A percentile compares a stretch with the other conserved stretches of the same genome.
These are phyloP conservation scores for Xestia rhomboidea DNA, from an alignment of 2,888 invertebrate species.

Conservation along the genomic window DNA sequence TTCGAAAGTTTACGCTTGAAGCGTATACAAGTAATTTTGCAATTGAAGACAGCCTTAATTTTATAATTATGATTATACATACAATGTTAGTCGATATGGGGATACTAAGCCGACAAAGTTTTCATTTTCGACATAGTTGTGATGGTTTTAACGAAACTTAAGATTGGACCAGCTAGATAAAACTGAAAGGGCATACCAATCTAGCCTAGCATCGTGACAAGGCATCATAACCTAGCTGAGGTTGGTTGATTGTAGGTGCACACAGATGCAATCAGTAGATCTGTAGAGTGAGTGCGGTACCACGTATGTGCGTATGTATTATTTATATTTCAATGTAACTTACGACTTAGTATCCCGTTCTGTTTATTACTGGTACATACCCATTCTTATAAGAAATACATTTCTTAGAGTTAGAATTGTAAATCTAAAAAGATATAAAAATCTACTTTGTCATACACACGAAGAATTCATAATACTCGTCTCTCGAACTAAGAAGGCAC, in stretches of 20 bases:
- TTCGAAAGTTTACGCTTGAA: neutral
- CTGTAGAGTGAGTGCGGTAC: neutral
- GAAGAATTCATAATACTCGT: slow-evolving; percentile 61
- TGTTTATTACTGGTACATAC: slow-evolving; percentile 16
- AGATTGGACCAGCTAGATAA: neutral
- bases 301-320: neutral
- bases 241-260: neutral
- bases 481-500: slow-evolving; percentile 72
- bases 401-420: slow-evolving; percentile 42
- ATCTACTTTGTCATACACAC: slow-evolving; percentile 69
- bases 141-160: neutral
- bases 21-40: slow-evolving; percentile 22
- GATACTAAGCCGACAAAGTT: slow-evolving; percentile 26
- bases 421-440: slow-evolving; percentile 73
- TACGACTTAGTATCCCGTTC: slow-evolving; percentile 17
- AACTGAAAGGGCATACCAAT: neutral
- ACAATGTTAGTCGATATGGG: slow-evolving; percentile 6
- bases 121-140: neutral
- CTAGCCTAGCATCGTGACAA: neutral
- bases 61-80: slow-evolving; percentile 9
- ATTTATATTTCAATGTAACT: neutral
- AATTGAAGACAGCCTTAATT: slow-evolving; percentile 25
- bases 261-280: neutral
- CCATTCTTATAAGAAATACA: slow-evolving; percentile 30
- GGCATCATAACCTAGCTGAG: neutral